Evolutionary conservation across 1,140 invertebrate genomes (phyloP), one percentile per base, ranked within the genome.

Genomic region (Idris sp.): DNA sequence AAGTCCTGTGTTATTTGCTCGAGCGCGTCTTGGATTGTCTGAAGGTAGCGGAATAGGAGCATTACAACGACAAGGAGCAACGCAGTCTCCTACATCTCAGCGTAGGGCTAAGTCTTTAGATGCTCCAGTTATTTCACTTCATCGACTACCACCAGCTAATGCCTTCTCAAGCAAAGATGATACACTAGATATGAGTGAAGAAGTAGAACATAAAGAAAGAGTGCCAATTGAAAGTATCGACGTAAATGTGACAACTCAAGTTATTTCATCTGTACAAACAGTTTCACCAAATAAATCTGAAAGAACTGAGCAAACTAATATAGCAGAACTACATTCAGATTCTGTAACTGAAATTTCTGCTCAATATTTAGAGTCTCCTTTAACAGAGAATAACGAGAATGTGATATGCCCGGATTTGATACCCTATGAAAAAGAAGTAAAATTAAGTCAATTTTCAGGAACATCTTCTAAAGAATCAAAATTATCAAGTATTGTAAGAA

Each of bases 121-220:
- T 80, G 92, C 93, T 10, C 92, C 93, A 6, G 92, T 95, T 33
- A 94, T 95, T 78, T 91, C 93, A 10, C 81, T 95, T 13, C 92
- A 93, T 83, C 89, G 90, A 76, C 84, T 95, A 48, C 94, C 94
- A 15, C 92, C 93, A n/a, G 91, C 93, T 78, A 94, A 94, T 84
- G 92, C 94, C 0, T 95, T 95, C 86, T 95, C 94, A 0, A 94
- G 93, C 51, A 95, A 95, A 84, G 94, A 96, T 84, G 94, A 96
- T 80, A 96, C 94, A 0, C 90, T 96, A 0, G 92, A 91, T 53
- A 89, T 89, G 64, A 88, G 88, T 26, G 91, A 92, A 65, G 90
- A 92, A 79, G 89, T 91, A 79, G 91, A 92, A 10, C 89, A 90
- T 54, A 89, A 91, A 53, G 88, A 92, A 14, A 89, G 89, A 30